Evolutionary conservation across 2,888 invertebrate species (phyloP), one percentile per base, ranked within the genome.

Genomic region (Tetragnatha montana): DNA sequence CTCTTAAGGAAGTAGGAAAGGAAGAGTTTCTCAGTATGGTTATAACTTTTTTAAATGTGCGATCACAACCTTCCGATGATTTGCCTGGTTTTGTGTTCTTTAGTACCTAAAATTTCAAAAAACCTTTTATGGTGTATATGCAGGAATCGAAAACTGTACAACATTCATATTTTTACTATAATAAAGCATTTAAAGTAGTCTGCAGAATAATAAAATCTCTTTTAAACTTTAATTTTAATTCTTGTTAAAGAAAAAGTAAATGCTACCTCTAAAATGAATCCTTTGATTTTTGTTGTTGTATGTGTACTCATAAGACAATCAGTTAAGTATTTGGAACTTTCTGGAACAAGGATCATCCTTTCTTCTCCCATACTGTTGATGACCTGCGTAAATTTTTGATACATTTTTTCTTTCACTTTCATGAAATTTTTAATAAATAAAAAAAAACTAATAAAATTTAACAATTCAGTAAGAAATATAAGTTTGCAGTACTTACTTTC

Each of bases 351-450:
- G 8, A 71, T 8, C 4, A 70, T 17, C 35, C 76, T 79, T 0
- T 51, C 21, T 49, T 22, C 19, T 14, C 87, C 91, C 78, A 91
- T 91, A 74, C 89, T 91, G 17, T 75, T 80, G 14, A 89, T 22
- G 17, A 80, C 75, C 91, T 91, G 68, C 35, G 22, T 60, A 10
- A 60, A 60, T 60, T 60, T 8, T 1, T 3, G 14, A 8, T 3
- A 60, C 12, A 60, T 60, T 17, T 60, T 60, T 60, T 17, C 17
- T 60, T 60, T 17, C 12, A 60, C 10, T 60, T 60, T 60, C 60
- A 60, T 6, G 0, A 60, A 35, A 35, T 35, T 35, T 35, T 35
- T 4, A 35, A 35, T 35, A 35, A 35, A 35, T 35, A 35, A 35
- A 35, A 35, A n/a, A 10, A 0, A 60, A 60, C 4, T 60, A 10